Evolutionary conservation across 2,797 vertebrate species (phyloP), one percentile per base, ranked within the genome.

Genomic region (Monodelphis domestica): DNA sequence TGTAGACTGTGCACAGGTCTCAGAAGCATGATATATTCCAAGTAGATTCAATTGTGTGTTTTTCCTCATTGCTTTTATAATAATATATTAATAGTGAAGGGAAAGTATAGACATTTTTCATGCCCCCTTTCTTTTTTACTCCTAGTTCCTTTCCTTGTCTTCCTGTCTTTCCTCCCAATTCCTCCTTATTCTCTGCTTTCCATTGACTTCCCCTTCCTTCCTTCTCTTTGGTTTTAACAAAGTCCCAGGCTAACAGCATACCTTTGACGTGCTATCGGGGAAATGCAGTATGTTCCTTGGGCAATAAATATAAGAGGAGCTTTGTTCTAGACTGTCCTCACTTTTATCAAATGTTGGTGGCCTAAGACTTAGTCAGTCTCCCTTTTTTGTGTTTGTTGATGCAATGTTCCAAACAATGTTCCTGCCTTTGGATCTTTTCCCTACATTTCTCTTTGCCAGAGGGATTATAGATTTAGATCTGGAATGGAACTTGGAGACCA

Each of bases 341-440:
- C 0, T 92, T n/a, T 95, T 96, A n/a, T 88, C 30, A 87, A 51
- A 54, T 90, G 87, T 91, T 88, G 12, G 2, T 87, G 5, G 59
- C 63, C 87, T 84, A 63, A 94, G 59, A 90, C 45, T 89, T 38
- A 88, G 45, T 95, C 93, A 88, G 70, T 94, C 55, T 95, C 87
- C 12, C 24, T 54, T 38, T 78, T 95, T 87, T 56, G 2, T 70
- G n/a, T 63, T 17, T 38, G 38, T 9, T 50, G 51, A 14, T 88
- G 5, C 88, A 89, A 54, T 30, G 53, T 53, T 28, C 38, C 52
- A 89, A 91, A 53, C 56, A 70, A 88, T 94, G 78, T 10, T 59
- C 4, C 84, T 89, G 33, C 53, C 56, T 95, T 63, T 96, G 2
- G 90, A 87, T 92, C 54, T 95, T 88, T 56, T 45, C 38, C 70